Evolutionary conservation across 2,888 invertebrate genomes (phyloP), one percentile per base, ranked within the genome.

Genomic region (Crepidodera aurea): DNA sequence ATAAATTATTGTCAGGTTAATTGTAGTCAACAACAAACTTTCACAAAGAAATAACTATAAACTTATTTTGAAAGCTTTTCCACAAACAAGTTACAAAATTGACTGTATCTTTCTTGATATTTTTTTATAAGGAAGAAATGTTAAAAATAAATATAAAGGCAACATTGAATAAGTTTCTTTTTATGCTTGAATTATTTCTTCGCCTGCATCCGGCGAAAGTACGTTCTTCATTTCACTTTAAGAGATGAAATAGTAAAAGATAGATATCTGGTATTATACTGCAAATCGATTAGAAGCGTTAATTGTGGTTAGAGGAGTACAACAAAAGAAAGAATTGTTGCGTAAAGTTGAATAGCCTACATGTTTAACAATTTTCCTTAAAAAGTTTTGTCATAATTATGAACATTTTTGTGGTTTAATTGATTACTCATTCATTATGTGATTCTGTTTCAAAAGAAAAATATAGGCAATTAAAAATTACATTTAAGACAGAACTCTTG

Each of bases 401-500:
- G 37, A 18, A 44, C 7, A 13, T 34, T 44, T 32, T 50, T 16
- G 19, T 29, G 42, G 19, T 10, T 56, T 48, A 56, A 34, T 42
- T 51, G 18, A 56, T 61, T 56, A 51, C 34, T 61, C 61, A 37
- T 56, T 18, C 40, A 57, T 42, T 53, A 60, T 53, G 46, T 46
- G 60, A 46, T 48, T 51, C 12, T 25, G 42, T 16, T 42, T 22
- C 18, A 22, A 22, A 44, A 5, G n/a, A 19, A 22, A 19, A 44
- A 44, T 22, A 25, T 22, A 19, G 3, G 22, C 16, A 25, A n/a
- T 8, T 1, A 44, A 25, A n/a, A n/a, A 44, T 22, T 1, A 42
- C 27, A 42, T 54, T 19, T n/a, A 51, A 37, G 13, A 32, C 16
- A 18, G 22, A 54, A 22, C 12, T 27, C 19, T 27, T 27, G 4